A percentile compares a stretch with the other conserved stretches of the same genome.
phyloP scores from a whole-genome alignment of 2,888 invertebrate species.

The Melipona bicolor region DNA sequence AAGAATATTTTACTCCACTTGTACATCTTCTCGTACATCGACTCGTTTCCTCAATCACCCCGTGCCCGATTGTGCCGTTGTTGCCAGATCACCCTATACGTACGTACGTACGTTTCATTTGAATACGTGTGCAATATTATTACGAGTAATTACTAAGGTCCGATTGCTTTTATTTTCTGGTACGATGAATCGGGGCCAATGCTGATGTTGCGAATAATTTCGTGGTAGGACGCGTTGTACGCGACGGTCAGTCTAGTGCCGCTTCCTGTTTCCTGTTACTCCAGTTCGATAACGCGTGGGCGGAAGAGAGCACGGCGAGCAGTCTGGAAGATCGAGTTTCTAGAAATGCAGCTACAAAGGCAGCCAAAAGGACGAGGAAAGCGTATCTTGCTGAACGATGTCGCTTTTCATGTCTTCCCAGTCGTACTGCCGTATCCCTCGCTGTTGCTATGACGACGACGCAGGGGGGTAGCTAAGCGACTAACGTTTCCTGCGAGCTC shows the following conservation, averaged over 20 bases:
- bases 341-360: constrained; percentile 41
- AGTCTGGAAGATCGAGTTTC: constrained; percentile 54
- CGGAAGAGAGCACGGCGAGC: constrained; percentile 26
- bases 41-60: no score
- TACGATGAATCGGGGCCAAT: constrained; percentile 7
- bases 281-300: constrained; percentile 42
- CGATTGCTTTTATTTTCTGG: background rate
- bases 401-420: constrained; percentile 49
- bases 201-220: constrained; percentile 46
- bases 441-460: constrained; percentile 62
- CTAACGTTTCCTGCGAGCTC: constrained; percentile 35
- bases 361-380: constrained; percentile 21
- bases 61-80: no score
- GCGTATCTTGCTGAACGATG: constrained; percentile 31
- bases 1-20: no score
- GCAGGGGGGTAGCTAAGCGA: constrained; percentile 32
- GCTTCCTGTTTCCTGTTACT: constrained; percentile 46
- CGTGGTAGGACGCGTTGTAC: background rate
- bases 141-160: background rate
- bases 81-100: background rate
- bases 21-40: no score
- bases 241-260: constrained; percentile 34
- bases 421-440: constrained; percentile 35
- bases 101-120: background rate
- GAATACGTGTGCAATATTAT: background rate